Evolutionary conservation across 1,140 invertebrate species (phyloP), one percentile per base, ranked within the genome.

Genomic region (Colletes latitarsis): DNA sequence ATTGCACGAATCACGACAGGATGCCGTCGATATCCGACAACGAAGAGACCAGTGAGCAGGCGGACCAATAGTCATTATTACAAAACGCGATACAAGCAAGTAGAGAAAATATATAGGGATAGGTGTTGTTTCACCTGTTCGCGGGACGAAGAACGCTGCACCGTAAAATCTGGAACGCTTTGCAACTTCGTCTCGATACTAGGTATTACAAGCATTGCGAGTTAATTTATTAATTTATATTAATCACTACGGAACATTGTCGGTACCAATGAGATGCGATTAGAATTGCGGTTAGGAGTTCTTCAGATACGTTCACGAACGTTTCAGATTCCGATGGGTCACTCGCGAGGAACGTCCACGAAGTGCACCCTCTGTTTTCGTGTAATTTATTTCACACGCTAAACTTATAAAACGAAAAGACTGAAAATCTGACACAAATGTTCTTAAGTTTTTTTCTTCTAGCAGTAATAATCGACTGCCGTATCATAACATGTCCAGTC

Each of bases 1-100:
- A 90, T 74, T 91, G 91, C 57, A 93, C 92, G n/a, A 92, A 93
- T 75, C 92, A 93, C 78, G 91, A 92, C 78, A 92, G 92, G 92
- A 89, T 89, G 73, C 60, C 79, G 4, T 78, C 89, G 39, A 46
- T 69, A 6, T 88, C 88, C 9, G 84, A 90, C n/a, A 87, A 82
- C 43, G 90, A 91, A 21, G 87, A 89, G 62, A 70, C 49, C 58
- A 83, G 66, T 58, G 88, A 90, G 55, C 89, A 90, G 70, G 84
- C 88, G 66, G 88, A 91, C 70, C 83, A 88, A 74, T 89, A 89
- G 82, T 82, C 68, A 63, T 82, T 80, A 68, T 58, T 19, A 55
- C 41, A 6, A 21, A 46, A n/a, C 19, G 74, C 71, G 43, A 64
- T 53, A 39, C 30, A 62, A 41, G 53, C 30, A 74, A 52, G 53